Base-by-base conservation (phyloP, 2,797 vertebrate genomes). In the Hoplostethus atlanticus region DNA sequence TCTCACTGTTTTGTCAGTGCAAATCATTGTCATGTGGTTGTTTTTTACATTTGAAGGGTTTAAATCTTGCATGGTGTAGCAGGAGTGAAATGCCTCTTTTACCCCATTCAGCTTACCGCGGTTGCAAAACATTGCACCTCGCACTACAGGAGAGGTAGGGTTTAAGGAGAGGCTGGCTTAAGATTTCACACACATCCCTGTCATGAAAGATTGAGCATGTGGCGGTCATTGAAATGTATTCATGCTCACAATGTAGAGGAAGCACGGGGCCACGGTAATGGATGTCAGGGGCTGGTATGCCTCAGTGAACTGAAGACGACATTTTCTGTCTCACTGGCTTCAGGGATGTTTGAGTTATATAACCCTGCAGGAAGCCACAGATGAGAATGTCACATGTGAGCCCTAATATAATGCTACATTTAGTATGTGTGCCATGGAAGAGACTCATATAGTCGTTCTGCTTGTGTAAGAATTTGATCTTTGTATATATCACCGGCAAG, bases 291-390 rank as follows among this genome's bases (percentile, higher is more conserved):
- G 82, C 86, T 84, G 85, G 87, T 89, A 93, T 80, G 93, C 93
- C 90, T 93, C 91, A 92, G 76, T 91, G 91, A 94, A 86, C 92
- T 70, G 84, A 93, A 91, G 87, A 93, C 88, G 80, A 93, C 87
- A 93, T 94, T 93, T 94, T 94, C 93, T 93, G 91, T 93, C 87
- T 93, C 84, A 86, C 85, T 93, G 92, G 85, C 91, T 92, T 83
- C 91, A 80, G 89, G 89, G 87, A 88, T 90, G 91, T 90, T 89
- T 79, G 80, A 86, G 85, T 94, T 93, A 93, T 81, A 89, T 94
- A 94, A 94, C 85, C 80, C 91, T 74, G 79, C 89, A 92, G 84
- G 91, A 92, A 74, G 89, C 87, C 87, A 73, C 89, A 90, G 87
- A 93, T 89, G 91, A 91, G 85, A 90, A 79, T 80, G 87, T 88